Base-by-base conservation (phyloP, 2,888 invertebrate species). In the Taphrorychus bicolor region DNA sequence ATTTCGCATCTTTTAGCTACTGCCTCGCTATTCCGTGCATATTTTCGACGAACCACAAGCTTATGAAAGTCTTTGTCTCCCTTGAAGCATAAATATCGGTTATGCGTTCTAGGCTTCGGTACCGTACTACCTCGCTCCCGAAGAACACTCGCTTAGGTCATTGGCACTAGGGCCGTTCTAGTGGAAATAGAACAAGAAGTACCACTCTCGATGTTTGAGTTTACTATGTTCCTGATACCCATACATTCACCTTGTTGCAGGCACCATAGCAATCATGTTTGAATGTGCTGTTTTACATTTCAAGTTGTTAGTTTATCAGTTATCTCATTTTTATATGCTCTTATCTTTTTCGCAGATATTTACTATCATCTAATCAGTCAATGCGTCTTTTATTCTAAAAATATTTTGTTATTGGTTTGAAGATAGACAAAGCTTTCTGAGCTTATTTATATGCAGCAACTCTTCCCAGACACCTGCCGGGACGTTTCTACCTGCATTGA, bases 111-210 rank as follows among this genome's bases (percentile, higher is more conserved):
- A 56, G 32, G 22, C 51, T 62, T n/a, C 48, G 51, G 57, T 63
- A 63, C 63, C 52, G 64, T 58, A 64, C 58, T 59, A 61, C 17
- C n/a, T 19, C 2, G 24, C 61, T 62, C 42, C 48, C 57, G 32
- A 63, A 63, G 63, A 63, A 45, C 45, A 49, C 23, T 59, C 24
- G 22, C 61, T n/a, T 57, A 66, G 66, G 66, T 66, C 66, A 66
- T 60, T 61, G 66, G 61, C 66, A 61, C 22, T 41, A 41, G 45
- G 23, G 22, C 51, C 49, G 24, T 16, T 42, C 48, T 56, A 40
- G n/a, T 42, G 19, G 61, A 66, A 66, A 66, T 61, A 57, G 66
- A 61, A 57, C 66, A 58, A 68, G 59, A 68, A 53, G 59, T 16
- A 59, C 59, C 49, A 59, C 49, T 48, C 32, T 21, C 18, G 21